Evolutionary conservation across 2,113 vertebrate genomes (phyloP).

Genomic region (Spea multiplicata): DNA sequence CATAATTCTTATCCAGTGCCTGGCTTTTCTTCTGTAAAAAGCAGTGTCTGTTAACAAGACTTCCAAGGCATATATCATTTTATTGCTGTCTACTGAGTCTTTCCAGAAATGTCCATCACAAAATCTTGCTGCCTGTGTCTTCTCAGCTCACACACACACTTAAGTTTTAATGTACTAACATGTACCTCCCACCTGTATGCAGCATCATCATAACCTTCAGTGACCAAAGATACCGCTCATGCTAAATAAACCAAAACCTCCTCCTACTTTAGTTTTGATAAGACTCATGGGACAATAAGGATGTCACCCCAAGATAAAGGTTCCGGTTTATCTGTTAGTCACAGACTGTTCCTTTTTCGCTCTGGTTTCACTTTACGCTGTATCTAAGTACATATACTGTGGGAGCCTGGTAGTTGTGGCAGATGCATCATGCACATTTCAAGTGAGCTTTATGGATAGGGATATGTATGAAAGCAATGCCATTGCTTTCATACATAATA

Average conservation of each 20-base stretch:
- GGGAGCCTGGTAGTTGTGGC: background rate
- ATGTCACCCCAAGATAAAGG: constrained; percentile 34
- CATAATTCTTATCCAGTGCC: too few species aligned
- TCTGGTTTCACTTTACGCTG: background rate
- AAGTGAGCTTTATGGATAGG: too few species aligned
- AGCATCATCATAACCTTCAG: constrained; percentile 47
- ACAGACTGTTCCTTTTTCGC: background rate
- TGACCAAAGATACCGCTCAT: constrained; percentile 44
- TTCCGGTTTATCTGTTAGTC: constrained; percentile 13
- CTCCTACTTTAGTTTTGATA: constrained; percentile 48
- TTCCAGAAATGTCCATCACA: too few species aligned
- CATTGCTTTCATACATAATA: too few species aligned
- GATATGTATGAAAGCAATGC: too few species aligned
- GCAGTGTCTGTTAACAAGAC: background rate
- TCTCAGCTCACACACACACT: too few species aligned
- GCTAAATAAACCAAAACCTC: constrained; percentile 57
- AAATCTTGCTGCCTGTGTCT: too few species aligned
- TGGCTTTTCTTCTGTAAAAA: background rate
- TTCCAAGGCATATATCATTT: too few species aligned
- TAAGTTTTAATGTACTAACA: too few species aligned
- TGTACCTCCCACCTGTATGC: constrained; percentile 3
- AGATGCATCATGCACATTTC: background rate
- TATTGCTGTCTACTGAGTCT: too few species aligned
- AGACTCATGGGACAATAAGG: constrained; percentile 50
- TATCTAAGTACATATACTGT: constrained; percentile 2